Evolutionary conservation across 2,113 vertebrate genomes (phyloP), one percentile per base, ranked within the genome.

Genomic region (Pedetes capensis): DNA sequence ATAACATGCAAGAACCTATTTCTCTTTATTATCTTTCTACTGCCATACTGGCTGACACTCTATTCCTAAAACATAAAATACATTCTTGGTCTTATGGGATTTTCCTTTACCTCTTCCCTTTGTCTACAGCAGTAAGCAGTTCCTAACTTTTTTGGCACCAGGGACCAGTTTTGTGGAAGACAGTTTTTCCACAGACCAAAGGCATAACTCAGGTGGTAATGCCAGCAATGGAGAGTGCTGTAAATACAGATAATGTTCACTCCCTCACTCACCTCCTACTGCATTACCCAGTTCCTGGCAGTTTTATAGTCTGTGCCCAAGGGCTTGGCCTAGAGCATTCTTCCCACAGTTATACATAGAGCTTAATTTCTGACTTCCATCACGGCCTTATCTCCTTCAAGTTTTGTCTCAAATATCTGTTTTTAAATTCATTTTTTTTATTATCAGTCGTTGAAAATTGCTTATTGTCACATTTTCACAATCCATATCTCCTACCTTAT

Each of bases 341-440:
- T 39, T 55, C 8, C 23, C 29, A 55, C 12, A 79, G 51, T 59
- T 85, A 23, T 5, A 51, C 9, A 47, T 7, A 42, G 18, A 74
- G 4, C 3, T 72, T 18, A 42, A n/a, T 44, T 1, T 10, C 32
- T 18, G 25, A 42, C 0, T 13, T 9, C 10, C 5, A 3, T 49
- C 6, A 39, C 12, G 66, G 23, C 29, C 2, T 20, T 39, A 17
- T 6, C 6, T 57, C 25, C 27, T 37, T 74, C 23, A 72, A 44
- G 4, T 55, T 29, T 74, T 87, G 8, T 0, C 25, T 80, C 12
- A 57, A 27, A 49, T 27, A 64, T 39, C 2, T 57, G 5, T 7
- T 49, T 57, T 47, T 66, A 27, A 27, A 29, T 63, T 63, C 7
- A 17, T 25, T 27, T 8, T 27, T 59, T 66, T 53, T 1, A 34